Base-by-base conservation (phyloP, 2,888 invertebrate genomes). In the Eurytoma californica region DNA sequence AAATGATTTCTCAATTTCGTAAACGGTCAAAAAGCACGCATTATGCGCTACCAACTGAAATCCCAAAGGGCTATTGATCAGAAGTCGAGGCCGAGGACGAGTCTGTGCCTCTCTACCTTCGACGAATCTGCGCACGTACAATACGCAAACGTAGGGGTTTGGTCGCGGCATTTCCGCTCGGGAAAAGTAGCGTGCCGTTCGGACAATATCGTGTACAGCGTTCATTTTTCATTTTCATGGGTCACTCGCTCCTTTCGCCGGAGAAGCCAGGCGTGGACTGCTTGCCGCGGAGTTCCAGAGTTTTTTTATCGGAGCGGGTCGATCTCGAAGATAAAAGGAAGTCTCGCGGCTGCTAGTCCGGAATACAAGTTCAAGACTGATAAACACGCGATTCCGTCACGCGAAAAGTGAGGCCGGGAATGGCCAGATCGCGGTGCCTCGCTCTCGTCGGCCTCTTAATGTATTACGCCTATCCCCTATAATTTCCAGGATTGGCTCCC, bases 211-310 rank as follows among this genome's bases (percentile, higher is more conserved):
- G 85, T 84, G 85, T 69, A 82, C 82, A 76, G 70, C 78, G 69
- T 82, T 84, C 85, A 84, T 85, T 85, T 85, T 84, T 85, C 84
- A 85, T 84, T 83, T 83, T 80, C 84, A 80, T 82, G 82, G 83
- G 83, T 84, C 84, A 84, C 83, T 84, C 78, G 76, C 49, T 75
- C 73, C 72, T 80, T 82, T 79, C 74, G 72, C 69, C 80, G 81
- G 24, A 24, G 24, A 24, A 24, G 24, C 24, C 24, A 2, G 78
- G 80, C 79, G 67, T 77, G 66, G 82, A 4, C 28, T 12, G 12
- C 58, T 7, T 55, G 7, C 14, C 55, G 3, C 51, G 9, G 61
- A 51, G 51, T 78, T 47, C 61, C 63, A n/a, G 39, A 61, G 69
- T 24, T 57, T 84, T 24, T 84, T 83, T 83, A 85, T 85, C 83